Evolutionary conservation across 2,797 vertebrate species (phyloP).

Genomic region (Lycodopsis pacificus): DNA sequence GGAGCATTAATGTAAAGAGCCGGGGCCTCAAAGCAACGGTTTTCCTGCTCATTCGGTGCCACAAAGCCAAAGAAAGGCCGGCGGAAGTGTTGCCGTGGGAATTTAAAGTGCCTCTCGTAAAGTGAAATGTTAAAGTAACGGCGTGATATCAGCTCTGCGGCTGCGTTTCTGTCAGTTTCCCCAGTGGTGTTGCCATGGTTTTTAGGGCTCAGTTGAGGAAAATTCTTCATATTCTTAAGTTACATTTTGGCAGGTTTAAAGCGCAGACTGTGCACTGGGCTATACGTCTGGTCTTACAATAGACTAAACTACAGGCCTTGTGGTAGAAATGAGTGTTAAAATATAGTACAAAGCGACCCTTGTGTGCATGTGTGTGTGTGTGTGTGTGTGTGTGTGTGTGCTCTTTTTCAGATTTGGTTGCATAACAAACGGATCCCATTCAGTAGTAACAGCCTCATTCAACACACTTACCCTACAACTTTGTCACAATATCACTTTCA

Average conservation of each 20-base stretch:
- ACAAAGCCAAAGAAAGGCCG: conserved; percentile 31
- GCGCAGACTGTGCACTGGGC: conserved; percentile 13
- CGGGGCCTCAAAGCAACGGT: conserved; percentile 36
- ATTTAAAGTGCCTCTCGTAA: conserved; percentile 62
- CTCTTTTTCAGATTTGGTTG: conserved; percentile 21
- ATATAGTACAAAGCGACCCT: conserved; percentile 18
- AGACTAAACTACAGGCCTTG: conserved; percentile 26
- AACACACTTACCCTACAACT: conserved; percentile 45
- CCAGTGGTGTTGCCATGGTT: conserved; percentile 59
- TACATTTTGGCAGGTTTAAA: conserved; percentile 49
- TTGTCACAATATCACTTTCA: conserved; percentile 63
- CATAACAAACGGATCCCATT: conserved; percentile 49
- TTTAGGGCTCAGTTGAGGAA: conserved; percentile 63
- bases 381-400: neutral
- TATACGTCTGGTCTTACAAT: conserved; percentile 26
- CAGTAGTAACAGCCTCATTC: conserved; percentile 50
- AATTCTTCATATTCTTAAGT: conserved; percentile 56
- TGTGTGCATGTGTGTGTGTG: neutral
- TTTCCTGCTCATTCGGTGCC: conserved; percentile 30
- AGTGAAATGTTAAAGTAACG: conserved; percentile 53
- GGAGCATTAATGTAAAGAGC: conserved; percentile 27
- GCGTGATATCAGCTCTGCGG: conserved; percentile 32
- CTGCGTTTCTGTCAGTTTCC: conserved; percentile 27
- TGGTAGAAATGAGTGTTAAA: conserved; percentile 16
- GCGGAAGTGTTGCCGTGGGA: conserved; percentile 55